These are phyloP conservation scores for Calliphora vicina DNA, from an alignment of 1,140 invertebrate species.

Conservation along the genomic window DNA sequence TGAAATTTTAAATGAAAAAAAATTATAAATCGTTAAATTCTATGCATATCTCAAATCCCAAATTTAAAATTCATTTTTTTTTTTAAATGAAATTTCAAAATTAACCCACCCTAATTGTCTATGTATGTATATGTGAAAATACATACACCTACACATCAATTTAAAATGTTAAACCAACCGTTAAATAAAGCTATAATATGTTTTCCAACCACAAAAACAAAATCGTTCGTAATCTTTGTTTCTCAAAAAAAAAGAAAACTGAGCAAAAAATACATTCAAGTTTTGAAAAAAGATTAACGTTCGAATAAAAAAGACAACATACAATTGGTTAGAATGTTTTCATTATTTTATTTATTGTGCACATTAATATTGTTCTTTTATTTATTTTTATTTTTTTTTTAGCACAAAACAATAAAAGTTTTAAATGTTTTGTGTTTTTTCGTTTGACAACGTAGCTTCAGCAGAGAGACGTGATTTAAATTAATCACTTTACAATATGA, in stretches of 20 bases:
- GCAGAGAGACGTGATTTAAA: not conserved
- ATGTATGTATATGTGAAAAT: not conserved
- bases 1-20: too few species aligned
- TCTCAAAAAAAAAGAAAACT: not conserved
- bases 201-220: conserved; percentile 4
- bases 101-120: too few species aligned
- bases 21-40: too few species aligned
- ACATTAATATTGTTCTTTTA: not conserved
- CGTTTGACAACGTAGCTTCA: not conserved
- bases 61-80: too few species aligned
- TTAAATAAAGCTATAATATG: conserved; percentile 27
- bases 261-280: not conserved
- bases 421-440: not conserved
- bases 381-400: not conserved
- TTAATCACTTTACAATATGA: not conserved
- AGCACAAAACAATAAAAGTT: not conserved
- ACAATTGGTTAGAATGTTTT: not conserved
- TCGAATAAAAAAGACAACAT: not conserved
- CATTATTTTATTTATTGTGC: not conserved
- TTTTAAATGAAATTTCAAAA: too few species aligned
- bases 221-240: not conserved
- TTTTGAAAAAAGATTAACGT: not conserved
- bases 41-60: too few species aligned
- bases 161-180: conserved; percentile 29
- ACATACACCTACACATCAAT: not conserved